Conservation (phyloP, 2,113 vertebrate species). For the Engraulis encrasicolus region DNA sequence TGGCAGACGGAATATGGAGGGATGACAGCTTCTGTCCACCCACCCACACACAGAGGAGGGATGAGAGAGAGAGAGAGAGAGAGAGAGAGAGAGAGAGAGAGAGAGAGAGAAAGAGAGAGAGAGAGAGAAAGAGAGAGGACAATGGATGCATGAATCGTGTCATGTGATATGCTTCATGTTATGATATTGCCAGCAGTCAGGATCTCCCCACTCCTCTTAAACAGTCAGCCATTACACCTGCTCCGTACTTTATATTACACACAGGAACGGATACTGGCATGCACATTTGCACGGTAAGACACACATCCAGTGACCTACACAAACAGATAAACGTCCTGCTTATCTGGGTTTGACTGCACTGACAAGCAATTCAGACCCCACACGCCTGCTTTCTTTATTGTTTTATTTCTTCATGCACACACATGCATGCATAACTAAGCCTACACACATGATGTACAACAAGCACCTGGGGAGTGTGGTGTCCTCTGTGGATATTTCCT, state of each 20-base stretch:
- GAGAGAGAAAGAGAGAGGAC: slow-evolving; percentile 23
- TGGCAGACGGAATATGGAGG: slow-evolving; percentile 22
- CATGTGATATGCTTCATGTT: not conserved
- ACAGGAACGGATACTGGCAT: too few relatives aligned
- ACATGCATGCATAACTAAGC: too few relatives aligned
- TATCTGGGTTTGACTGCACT: too few relatives aligned
- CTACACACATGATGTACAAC: not conserved
- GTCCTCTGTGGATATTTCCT: not conserved
- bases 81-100: not conserved
- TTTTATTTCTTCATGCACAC: too few relatives aligned
- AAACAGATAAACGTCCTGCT: too few relatives aligned
- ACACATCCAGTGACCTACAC: too few relatives aligned
- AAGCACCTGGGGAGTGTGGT: not conserved
- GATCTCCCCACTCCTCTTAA: not conserved
- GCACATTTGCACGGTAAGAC: too few relatives aligned
- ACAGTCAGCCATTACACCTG: not conserved
- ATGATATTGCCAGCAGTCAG: not conserved
- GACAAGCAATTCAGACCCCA: too few relatives aligned
- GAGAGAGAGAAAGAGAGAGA: not conserved
- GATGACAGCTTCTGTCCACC: slow-evolving; percentile 11
- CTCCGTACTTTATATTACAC: not conserved
- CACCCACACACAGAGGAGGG: not conserved
- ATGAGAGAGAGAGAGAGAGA: slow-evolving; percentile 6
- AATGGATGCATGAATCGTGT: slow-evolving; percentile 1
- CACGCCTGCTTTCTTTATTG: too few relatives aligned